These are phyloP conservation scores for Harpalus rubripes DNA, from an alignment of 2,888 invertebrate species.

Conservation along the genomic window DNA sequence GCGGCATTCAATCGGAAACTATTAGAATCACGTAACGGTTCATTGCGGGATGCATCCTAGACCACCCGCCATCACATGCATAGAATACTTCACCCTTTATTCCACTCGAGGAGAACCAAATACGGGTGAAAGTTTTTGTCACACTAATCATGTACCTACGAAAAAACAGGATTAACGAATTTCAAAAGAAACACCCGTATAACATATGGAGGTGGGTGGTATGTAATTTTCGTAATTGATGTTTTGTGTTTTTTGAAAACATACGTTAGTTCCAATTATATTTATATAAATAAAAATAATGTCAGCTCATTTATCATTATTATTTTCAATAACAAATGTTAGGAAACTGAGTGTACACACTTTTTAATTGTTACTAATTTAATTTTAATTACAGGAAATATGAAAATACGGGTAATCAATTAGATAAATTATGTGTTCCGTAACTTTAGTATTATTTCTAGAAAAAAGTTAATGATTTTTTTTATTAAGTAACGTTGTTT, in stretches of 20 bases:
- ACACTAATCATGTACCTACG: too few relatives aligned
- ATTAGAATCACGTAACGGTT: constrained; percentile 57
- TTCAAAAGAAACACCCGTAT: neutral
- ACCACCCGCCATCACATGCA: constrained; percentile 23
- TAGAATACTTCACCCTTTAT: constrained; percentile 18
- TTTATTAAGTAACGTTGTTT: too few relatives aligned
- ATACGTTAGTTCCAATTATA: neutral
- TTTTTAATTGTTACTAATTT: neutral
- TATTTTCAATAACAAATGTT: neutral
- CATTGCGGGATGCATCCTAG: constrained; percentile 28
- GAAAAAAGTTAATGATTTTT: neutral
- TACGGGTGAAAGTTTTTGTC: too few relatives aligned
- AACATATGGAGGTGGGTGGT: neutral
- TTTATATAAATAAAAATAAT: neutral
- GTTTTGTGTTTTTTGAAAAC: neutral
- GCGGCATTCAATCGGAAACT: constrained; percentile 50
- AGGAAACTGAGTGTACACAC: neutral
- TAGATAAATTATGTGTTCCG: neutral
- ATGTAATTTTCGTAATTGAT: neutral
- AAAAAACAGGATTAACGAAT: neutral
- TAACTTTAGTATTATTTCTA: neutral
- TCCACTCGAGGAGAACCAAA: neutral
- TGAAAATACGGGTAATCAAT: neutral
- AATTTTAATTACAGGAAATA: neutral
- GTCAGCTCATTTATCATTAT: neutral